Percentiles rank a stretch among this genome's conserved stretches.
Conservation (phyloP, 1,140 invertebrate species). For the Bombus sylvicola region DNA sequence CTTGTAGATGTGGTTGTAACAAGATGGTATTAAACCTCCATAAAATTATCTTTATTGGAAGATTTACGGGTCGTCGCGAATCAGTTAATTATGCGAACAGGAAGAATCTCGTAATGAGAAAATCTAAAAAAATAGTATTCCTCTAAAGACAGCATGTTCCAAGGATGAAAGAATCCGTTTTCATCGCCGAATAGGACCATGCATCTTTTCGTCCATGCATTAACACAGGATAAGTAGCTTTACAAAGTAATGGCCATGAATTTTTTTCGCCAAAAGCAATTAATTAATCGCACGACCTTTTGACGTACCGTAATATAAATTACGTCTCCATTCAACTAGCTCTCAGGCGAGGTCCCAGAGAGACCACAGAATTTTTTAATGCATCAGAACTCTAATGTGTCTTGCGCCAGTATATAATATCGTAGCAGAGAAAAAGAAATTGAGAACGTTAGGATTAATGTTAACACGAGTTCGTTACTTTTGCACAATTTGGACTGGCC, state of each 20-base stretch:
- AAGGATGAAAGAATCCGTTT: neutral
- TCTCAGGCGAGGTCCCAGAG: constrained; percentile 21
- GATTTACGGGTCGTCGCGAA: neutral
- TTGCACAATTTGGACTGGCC: constrained; percentile 1
- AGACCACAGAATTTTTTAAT: constrained; percentile 42
- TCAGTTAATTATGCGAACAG: constrained; percentile 1
- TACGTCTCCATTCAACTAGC: constrained; percentile 33
- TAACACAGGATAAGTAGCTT: constrained; percentile 10
- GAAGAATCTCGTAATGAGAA: neutral
- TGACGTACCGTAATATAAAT: constrained; percentile 58
- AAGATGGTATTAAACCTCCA: neutral
- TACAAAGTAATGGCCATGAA: neutral
- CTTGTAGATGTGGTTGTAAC: no score
- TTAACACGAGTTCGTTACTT: constrained; percentile 44
- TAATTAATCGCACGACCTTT: constrained; percentile 57
- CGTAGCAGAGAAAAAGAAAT: neutral
- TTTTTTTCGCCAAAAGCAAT: constrained; percentile 25
- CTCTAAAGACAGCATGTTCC: neutral
- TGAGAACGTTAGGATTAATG: constrained; percentile 4
- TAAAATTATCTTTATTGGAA: constrained; percentile 22
- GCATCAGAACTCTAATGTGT: constrained; percentile 37
- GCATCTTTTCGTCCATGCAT: constrained; percentile 27
- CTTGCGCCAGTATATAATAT: constrained; percentile 13
- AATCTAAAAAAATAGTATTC: neutral
- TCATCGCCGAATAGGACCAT: neutral